Evolutionary conservation across 2,113 vertebrate genomes (phyloP).

Genomic region (Vireo altiloquus): DNA sequence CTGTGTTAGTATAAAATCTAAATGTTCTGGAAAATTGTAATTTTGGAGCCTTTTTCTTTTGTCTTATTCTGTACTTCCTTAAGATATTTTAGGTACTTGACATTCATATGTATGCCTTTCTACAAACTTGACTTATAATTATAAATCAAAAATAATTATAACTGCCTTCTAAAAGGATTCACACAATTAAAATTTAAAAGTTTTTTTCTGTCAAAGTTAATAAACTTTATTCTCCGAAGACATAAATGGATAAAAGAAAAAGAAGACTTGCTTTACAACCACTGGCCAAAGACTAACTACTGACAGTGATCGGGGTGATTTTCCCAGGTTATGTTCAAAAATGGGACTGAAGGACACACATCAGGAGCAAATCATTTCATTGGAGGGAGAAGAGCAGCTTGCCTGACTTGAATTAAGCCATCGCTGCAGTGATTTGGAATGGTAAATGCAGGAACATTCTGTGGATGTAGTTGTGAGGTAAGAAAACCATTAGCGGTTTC

Average conservation of each 20-base stretch:
- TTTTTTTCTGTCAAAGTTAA: neutral
- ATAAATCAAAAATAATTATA: neutral
- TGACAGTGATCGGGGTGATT: neutral
- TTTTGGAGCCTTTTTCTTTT: neutral
- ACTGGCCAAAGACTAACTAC: neutral
- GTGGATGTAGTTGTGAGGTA: neutral
- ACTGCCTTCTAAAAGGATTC: neutral
- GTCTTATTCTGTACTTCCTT: neutral
- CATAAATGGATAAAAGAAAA: neutral
- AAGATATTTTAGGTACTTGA: neutral
- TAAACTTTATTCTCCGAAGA: neutral
- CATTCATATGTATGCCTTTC: neutral
- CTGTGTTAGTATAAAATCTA: neutral
- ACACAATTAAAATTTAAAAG: neutral
- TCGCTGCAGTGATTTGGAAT: neutral
- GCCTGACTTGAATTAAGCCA: neutral
- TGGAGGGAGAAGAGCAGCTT: neutral
- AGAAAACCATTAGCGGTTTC: conserved; percentile 6
- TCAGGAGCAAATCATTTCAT: neutral
- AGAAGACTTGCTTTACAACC: neutral
- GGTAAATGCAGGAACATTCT: neutral
- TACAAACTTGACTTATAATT: neutral
- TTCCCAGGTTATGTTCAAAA: neutral
- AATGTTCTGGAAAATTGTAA: neutral
- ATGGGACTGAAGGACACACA: neutral